Evolutionary conservation across 2,888 invertebrate species (phyloP), one percentile per base, ranked within the genome.

Genomic region (Cheilosia vulpina): DNA sequence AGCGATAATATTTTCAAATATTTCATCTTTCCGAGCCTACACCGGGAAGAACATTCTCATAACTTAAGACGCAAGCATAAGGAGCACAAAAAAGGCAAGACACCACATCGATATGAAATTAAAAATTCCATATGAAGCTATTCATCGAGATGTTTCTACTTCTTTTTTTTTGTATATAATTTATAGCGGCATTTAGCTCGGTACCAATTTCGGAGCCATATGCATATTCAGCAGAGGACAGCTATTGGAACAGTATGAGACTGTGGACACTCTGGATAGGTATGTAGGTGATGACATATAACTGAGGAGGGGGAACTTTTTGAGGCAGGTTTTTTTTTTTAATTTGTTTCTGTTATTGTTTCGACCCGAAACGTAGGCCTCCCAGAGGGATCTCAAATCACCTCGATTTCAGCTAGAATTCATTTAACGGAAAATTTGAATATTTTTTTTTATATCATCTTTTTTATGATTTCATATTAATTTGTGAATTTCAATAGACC

Each of bases 61-160:
- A 85, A 85, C 80, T 85, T 85, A 80, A 76, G 63, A 52, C 69
- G 58, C 57, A 60, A 85, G 76, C 80, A 80, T 55, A 71, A 76
- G 84, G 84, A 80, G 76, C 71, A 65, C 71, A 79, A 65, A 60
- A 80, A 75, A 66, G 55, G 57, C 34, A 38, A 75, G 62, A 85
- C 80, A 76, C 71, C 52, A 62, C 27, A 76, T 71, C 55, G 53
- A 71, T 66, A 80, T 69, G 53, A 68, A 71, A 82, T 85, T 85
- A 76, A 84, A 79, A 79, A 79, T 84, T 84, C 84, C 75, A 76
- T 43, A 75, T 75, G 24, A 55, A 69, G 69, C 66, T 50, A 84
- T 84, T 84, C 79, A 79, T 79, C 65, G 79, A 65, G 45, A 15
- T 17, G 45, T 45, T 45, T 7, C n/a, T n/a, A n/a, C n/a, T n/a